Evolutionary conservation across 2,113 vertebrate genomes (phyloP), one percentile per base, ranked within the genome.

Genomic region (Columba livia): DNA sequence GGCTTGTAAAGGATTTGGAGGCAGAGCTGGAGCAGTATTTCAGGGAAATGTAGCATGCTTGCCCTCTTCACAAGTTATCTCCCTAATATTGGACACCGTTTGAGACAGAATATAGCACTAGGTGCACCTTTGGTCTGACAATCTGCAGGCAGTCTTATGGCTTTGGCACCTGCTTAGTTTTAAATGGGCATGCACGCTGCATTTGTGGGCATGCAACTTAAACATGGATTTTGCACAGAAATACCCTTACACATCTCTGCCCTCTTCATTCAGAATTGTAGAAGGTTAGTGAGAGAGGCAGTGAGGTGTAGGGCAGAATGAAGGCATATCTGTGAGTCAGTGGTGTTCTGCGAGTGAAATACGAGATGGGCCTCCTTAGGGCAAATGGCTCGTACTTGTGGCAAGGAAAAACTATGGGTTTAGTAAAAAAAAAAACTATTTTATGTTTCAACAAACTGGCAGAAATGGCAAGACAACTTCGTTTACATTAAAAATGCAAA

Each of bases 401-500:
- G 71, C 67, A 78, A 62, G 72, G 51, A 57, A 50, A 73, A 47
- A 29, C 1, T 10, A 19, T 32, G 82, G 25, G 18, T 42, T 86
- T 51, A 74, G 26, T 58, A 38, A 58, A 82, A 64, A 38, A 44
- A 66, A 92, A 47, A 21, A 5, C 11, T 2, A 25, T 73, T 79
- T 92, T 11, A 14, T 38, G 69, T 86, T 86, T 47, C 42, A 42
- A 11, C 48, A 40, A 60, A 73, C 13, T 10, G n/a, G 58, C 54
- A 70, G 79, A 66, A 80, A 71, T 32, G 66, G 51, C 54, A 57
- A 48, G 34, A 51, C 44, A 79, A 24, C 66, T 71, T 53, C 29
- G 38, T 40, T 40, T 62, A 53, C 82, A 82, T 89, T 74, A 94
- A 89, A 88, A 85, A 89, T 67, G 74, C 57, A 88, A 89, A 50